Evolutionary conservation across 2,888 invertebrate genomes (phyloP), one percentile per base, ranked within the genome.

Genomic region (Psylliodes chrysocephalus): DNA sequence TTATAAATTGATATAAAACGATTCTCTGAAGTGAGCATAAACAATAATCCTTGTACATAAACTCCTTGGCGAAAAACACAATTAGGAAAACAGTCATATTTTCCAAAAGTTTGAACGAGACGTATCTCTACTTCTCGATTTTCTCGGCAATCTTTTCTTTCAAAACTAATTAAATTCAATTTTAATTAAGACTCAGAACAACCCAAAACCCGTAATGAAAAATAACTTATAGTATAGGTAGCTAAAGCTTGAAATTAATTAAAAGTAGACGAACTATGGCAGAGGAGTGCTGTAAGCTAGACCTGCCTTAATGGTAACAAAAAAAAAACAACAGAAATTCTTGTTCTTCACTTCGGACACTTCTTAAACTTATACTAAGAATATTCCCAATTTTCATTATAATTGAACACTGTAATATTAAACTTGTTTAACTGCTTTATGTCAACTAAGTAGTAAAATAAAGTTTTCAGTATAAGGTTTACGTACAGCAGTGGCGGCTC

Each of bases 171-270:
- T 46, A 22, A 46, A 46, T 46, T 22, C n/a, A 46, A 46, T 46
- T 46, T 46, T 46, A 46, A 46, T 46, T 22, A 46, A 46, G 22
- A 46, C 44, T 40, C 42, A 40, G 42, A 12, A 17, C 44, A 17
- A 44, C 44, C 44, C 6, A 40, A 40, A 40, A 40, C n/a, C 14
- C 14, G n/a, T 40, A 40, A 40, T 40, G 42, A 40, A 44, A 44
- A 44, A 44, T 44, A 44, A 44, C 44, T 46, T 46, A 46, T 44
- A 17, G 19, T 44, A 44, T 46, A 46, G 46, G 22, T 46, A 46
- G 22, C 5, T 46, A 46, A 46, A 46, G 2, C 46, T 14, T n/a
- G 22, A 25, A 46, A 46, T 46, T 46, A 46, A 46, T 46, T 46
- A 46, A 46, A 46, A 46, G 22, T 46, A 46, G 46, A 46, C 10